Percentiles rank a stretch among this genome's conserved stretches.
Evolutionary conservation across 1,140 invertebrate species (phyloP).

Genomic region (Papilio polytes): DNA sequence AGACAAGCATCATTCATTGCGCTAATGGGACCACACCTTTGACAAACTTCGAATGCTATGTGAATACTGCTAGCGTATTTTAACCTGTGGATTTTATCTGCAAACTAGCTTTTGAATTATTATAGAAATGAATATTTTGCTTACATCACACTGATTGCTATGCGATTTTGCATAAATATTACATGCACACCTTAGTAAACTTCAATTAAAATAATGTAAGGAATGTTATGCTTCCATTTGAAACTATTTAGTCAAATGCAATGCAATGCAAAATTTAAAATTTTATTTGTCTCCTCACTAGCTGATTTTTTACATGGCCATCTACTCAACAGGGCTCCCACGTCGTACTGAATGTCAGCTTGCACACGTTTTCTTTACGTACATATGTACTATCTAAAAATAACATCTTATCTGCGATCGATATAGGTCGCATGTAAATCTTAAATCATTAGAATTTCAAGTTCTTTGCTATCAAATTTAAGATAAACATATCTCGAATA

Average conservation of each 20-base stretch:
- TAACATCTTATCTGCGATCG: conserved; percentile 4
- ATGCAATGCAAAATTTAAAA: too few species aligned
- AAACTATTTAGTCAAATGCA: not conserved
- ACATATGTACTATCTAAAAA: not conserved
- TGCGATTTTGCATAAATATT: not conserved
- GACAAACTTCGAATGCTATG: conserved; percentile 43
- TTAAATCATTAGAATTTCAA: conserved; percentile 16
- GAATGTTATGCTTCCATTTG: not conserved
- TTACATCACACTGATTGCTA: not conserved
- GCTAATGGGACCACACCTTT: conserved; percentile 58
- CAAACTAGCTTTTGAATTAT: not conserved
- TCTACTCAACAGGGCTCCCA: too few species aligned
- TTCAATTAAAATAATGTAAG: not conserved
- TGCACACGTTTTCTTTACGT: not conserved
- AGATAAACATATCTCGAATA: conserved; percentile 5
- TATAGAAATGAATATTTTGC: not conserved
- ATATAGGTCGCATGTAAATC: conserved; percentile 8
- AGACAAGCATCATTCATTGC: conserved; percentile 52
- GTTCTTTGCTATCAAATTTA: not conserved
- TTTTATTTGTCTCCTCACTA: too few species aligned
- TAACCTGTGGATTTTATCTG: not conserved
- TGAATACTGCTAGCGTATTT: conserved; percentile 22
- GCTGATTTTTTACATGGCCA: too few species aligned
- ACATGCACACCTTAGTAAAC: not conserved
- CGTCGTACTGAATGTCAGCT: not conserved